Conservation (phyloP, 2,113 vertebrate genomes). For the Platichthys stellatus region DNA sequence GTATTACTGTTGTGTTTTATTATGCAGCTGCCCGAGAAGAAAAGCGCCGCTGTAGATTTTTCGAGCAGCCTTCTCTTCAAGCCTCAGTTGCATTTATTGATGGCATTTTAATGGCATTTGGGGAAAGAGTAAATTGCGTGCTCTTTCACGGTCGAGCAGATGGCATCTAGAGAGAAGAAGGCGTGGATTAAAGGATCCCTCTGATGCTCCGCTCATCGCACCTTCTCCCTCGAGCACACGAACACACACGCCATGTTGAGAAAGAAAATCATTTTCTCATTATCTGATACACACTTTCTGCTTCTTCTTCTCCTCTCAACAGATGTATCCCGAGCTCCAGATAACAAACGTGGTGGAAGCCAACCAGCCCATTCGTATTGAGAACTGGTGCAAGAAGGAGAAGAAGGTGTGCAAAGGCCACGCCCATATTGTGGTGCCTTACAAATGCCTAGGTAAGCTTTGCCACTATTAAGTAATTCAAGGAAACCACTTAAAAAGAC, state of each 20-base stretch:
- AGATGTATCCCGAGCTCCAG: conserved; percentile 97
- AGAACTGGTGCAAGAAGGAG: conserved; percentile 94
- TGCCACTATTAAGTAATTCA: background rate
- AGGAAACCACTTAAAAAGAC: conserved; percentile 24
- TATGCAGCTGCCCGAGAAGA: conserved; percentile 25
- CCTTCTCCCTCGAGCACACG: background rate
- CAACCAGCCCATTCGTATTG: conserved; percentile 90
- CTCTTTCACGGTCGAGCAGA: conserved; percentile 66
- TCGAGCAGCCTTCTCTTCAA: conserved; percentile 18
- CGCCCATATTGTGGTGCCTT: conserved; percentile 90
- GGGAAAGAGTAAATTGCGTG: conserved; percentile 49
- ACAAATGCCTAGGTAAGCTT: conserved; percentile 94
- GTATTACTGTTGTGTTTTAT: conserved; percentile 36
- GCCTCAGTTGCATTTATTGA: conserved; percentile 58
- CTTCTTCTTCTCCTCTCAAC: conserved; percentile 20
- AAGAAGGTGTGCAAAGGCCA: conserved; percentile 94
- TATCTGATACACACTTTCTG: background rate
- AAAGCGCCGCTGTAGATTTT: conserved; percentile 25
- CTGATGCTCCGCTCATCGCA: conserved; percentile 44
- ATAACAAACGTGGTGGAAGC: conserved; percentile 97
- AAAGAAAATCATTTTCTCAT: background rate
- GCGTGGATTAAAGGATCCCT: conserved; percentile 46
- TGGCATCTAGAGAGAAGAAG: conserved; percentile 59
- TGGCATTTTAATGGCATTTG: conserved; percentile 76
- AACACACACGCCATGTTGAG: background rate